phyloP scores from a whole-genome alignment of 2,888 invertebrate species.

The Diadegma fenestrale region DNA sequence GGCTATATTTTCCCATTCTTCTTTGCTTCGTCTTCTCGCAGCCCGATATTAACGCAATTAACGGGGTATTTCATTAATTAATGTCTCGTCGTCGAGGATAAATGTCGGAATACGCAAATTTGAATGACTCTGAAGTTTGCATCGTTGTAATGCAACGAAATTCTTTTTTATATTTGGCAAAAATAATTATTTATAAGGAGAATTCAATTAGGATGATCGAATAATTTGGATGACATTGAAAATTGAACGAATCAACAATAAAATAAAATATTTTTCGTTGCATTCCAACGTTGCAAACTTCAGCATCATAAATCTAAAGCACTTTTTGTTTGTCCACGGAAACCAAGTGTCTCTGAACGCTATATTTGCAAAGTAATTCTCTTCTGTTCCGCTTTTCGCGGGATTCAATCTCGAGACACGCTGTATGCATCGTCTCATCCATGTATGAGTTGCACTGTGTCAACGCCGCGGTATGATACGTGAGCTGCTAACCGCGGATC shows the following conservation, averaged over 20 bases:
- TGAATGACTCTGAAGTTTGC: too few species aligned
- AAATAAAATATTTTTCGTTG: too few species aligned
- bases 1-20: neutral
- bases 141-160: too few species aligned
- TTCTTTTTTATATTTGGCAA: too few species aligned
- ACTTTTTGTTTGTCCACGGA: neutral
- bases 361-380: neutral
- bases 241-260: too few species aligned
- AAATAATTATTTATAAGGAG: too few species aligned
- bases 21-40: neutral
- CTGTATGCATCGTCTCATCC: neutral
- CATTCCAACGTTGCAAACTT: too few species aligned
- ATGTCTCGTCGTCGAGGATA: neutral
- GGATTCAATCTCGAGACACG: slow-evolving; percentile 1
- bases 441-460: neutral
- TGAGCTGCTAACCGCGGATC: slow-evolving; percentile 49
- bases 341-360: neutral
- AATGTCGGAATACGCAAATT: neutral
- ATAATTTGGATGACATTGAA: too few species aligned
- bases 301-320: too few species aligned
- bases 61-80: neutral
- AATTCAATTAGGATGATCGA: too few species aligned
- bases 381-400: neutral
- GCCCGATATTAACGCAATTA: neutral
- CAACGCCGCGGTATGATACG: slow-evolving; percentile 17